Evolutionary conservation across 2,797 vertebrate genomes (phyloP), one percentile per base, ranked within the genome.

Genomic region (Centropyge bicolor): DNA sequence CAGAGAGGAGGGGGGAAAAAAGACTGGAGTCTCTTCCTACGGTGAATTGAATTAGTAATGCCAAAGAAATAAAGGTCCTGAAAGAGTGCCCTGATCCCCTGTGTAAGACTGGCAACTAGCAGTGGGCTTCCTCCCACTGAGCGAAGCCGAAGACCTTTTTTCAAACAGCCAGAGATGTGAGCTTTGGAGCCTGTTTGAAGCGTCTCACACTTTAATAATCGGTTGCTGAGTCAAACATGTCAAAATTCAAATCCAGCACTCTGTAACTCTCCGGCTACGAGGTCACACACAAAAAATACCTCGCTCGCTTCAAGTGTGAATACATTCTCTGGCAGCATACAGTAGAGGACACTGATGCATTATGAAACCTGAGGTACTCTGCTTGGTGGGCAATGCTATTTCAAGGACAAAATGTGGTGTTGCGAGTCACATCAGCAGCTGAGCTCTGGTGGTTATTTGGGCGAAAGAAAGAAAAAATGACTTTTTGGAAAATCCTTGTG

Each of bases 21-120:
- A 71, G 80, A 89, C 86, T 41, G 65, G 71, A 91, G 88, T 84
- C 80, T 92, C 92, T 94, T 95, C 92, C 91, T 93, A 93, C 93
- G 94, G 88, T 86, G 84, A 93, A 90, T 87, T 93, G 92, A 95
- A 94, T 95, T 92, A 93, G 93, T 92, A 94, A 95, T 92, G 85
- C 90, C 82, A 75, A 89, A 90, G 90, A 93, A 92, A 94, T 92
- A 93, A 92, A 90, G 86, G 84, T 92, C 88, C 91, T 77, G 75
- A 92, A 94, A 91, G 86, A 92, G 88, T 88, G 88, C 88, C 86
- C 83, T 75, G 83, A 92, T 92, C 91, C 85, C 84, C 92, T 78
- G 82, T 83, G 88, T 90, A 91, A 87, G 89, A 80, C 84, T 70
- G 86, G 82, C 68, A 67, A 89, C 83, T 46, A 82, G 74, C 77